phyloP scores from a whole-genome alignment of 1,140 invertebrate genomes.

The Drosophila kurseongensis region DNA sequence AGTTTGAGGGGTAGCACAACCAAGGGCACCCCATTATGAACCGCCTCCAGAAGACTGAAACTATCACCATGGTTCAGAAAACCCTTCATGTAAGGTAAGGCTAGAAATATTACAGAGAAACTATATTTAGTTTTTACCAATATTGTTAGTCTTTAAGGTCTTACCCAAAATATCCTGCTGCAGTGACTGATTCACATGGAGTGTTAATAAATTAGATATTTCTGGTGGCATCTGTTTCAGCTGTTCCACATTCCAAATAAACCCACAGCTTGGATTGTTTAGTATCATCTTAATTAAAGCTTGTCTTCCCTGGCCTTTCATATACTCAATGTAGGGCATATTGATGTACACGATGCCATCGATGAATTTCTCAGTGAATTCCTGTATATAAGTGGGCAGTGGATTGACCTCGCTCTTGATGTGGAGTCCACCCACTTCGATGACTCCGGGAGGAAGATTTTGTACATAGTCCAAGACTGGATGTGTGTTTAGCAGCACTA shows the following conservation, averaged over 20 bases:
- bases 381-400: slow-evolving; percentile 31
- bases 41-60: slow-evolving; percentile 86
- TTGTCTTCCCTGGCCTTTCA: slow-evolving; percentile 11
- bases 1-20: slow-evolving; percentile 87
- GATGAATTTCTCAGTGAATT: slow-evolving; percentile 56
- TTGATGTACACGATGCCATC: slow-evolving; percentile 77
- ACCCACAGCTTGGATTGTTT: slow-evolving; percentile 43
- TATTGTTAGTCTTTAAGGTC: neutral
- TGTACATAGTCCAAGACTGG: slow-evolving; percentile 83
- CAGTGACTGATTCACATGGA: slow-evolving; percentile 14
- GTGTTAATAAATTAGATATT: slow-evolving; percentile 30
- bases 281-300: slow-evolving; percentile 41
- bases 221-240: neutral
- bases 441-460: slow-evolving; percentile 85
- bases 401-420: slow-evolving; percentile 56
- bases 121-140: too few species aligned
- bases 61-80: slow-evolving; percentile 88
- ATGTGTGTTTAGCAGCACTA: slow-evolving; percentile 85
- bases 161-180: slow-evolving; percentile 78
- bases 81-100: slow-evolving; percentile 84
- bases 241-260: slow-evolving; percentile 79
- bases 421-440: slow-evolving; percentile 86
- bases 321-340: slow-evolving; percentile 47
- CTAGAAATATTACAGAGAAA: slow-evolving; percentile 61
- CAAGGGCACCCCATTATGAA: slow-evolving; percentile 87